These are phyloP conservation scores for Marmota flaviventris DNA, from an alignment of 2,113 vertebrate genomes.

Conservation along the genomic window DNA sequence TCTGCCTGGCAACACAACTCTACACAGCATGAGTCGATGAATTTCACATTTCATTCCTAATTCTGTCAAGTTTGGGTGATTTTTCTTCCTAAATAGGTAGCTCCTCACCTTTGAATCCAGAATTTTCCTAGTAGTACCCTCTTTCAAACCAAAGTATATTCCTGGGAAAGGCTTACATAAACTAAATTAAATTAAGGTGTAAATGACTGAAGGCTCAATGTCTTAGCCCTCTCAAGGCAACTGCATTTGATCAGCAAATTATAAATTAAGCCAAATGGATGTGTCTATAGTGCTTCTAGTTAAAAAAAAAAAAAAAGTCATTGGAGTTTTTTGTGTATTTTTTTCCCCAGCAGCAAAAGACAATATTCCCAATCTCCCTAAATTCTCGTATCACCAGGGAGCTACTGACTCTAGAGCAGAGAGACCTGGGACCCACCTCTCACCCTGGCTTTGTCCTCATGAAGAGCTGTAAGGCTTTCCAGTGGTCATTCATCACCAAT, in stretches of 20 bases:
- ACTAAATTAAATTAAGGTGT: conserved; percentile 16
- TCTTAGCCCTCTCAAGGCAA: background rate
- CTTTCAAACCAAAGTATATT: conserved; percentile 28
- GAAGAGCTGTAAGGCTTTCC: background rate
- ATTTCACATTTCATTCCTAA: background rate
- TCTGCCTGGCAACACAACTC: conserved; percentile 18
- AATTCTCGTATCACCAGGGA: background rate
- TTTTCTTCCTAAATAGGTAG: background rate
- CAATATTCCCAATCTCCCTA: background rate
- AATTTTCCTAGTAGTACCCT: background rate
- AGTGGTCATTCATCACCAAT: background rate
- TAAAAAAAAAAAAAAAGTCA: background rate
- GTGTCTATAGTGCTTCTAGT: background rate
- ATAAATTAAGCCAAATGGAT: conserved; percentile 42
- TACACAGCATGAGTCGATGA: background rate
- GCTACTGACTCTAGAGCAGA: background rate
- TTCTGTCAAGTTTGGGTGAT: background rate
- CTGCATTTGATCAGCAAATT: conserved; percentile 41
- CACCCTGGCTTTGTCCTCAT: background rate
- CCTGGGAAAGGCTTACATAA: background rate
- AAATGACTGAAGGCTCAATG: background rate
- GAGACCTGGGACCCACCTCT: background rate
- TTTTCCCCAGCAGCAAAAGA: background rate
- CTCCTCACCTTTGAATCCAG: background rate
- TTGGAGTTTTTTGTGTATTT: background rate